phyloP scores from a whole-genome alignment of 2,888 invertebrate species.

The Bedellia somnulentella region DNA sequence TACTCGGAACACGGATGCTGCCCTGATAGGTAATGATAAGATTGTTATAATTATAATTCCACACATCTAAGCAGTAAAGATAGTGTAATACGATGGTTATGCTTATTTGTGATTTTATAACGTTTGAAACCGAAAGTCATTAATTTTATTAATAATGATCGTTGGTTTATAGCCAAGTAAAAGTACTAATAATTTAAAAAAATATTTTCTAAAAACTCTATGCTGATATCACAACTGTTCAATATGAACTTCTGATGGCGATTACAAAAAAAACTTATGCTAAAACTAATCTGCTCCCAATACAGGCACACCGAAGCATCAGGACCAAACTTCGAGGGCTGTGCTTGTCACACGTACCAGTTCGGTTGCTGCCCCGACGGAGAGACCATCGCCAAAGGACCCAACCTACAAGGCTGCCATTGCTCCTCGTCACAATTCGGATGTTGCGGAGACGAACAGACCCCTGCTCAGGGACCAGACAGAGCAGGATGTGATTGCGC shows the following conservation, averaged over 20 bases:
- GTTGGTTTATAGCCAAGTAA: too few species aligned
- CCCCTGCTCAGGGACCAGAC: constrained; percentile 77
- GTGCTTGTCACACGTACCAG: constrained; percentile 81
- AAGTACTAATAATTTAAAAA: too few species aligned
- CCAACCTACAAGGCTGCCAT: constrained; percentile 66
- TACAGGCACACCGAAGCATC: constrained; percentile 68
- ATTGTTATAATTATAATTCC: too few species aligned
- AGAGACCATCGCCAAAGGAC: constrained; percentile 71
- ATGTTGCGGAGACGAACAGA: constrained; percentile 83
- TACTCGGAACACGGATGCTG: constrained; percentile 79
- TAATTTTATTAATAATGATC: too few species aligned
- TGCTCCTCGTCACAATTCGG: constrained; percentile 76
- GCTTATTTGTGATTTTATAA: too few species aligned
- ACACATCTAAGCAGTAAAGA: too few species aligned
- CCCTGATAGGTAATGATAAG: constrained; percentile 65
- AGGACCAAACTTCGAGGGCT: constrained; percentile 81
- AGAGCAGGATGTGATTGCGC: constrained; percentile 81
- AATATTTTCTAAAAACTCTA: too few species aligned
- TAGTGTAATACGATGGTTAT: too few species aligned
- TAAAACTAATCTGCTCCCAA: too few species aligned
- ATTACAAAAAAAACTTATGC: too few species aligned
- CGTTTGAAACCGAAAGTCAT: background rate
- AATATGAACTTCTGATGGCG: too few species aligned
- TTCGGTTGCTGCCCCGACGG: constrained; percentile 92
- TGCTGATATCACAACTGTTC: too few species aligned